Base-by-base conservation (phyloP, 1,140 invertebrate species). In the Drosophila rufa region DNA sequence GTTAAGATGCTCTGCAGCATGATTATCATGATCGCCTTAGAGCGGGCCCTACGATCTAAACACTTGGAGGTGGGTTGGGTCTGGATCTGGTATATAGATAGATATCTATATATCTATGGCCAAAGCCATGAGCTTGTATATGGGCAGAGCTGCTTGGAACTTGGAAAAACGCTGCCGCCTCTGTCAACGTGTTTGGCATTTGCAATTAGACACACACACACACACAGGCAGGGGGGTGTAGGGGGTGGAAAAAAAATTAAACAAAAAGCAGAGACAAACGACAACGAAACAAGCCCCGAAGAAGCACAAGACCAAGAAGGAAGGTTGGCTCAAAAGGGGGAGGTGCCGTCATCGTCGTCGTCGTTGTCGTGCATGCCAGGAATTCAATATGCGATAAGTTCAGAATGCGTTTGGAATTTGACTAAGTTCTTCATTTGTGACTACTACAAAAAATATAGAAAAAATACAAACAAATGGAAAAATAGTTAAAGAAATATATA, bases 361-460 rank as follows among this genome's bases (percentile, higher is more conserved):
- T 38, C 33, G 33, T 8, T 8, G 33, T 36, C 65, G 83, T 73
- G 71, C 83, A 86, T 86, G 83, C 67, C 71, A 53, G 67, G 83
- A 86, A 86, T 86, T 83, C 42, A 69, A 83, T 59, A 86, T 87
- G 64, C 69, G 73, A 71, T 58, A 64, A 77, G 67, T 53, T 62
- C 51, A 83, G 83, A 87, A 87, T 87, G 82, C 83, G 83, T 83
- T 89, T 87, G 83, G 83, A 89, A 86, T 86, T 86, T 53, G 58
- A 47, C 58, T 59, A 40, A 33, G 36, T 43, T 75, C 59, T 48
- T 45, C 17, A 22, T 70, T 38, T 73, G 19, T 27, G 12, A 30
- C 8, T 14, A 33, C 27, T 12, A 33, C n/a, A 53, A 53, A 53
- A 53, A 22, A 27, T n/a, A 4, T n/a, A 33, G 30, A 55, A 64